phyloP scores from a whole-genome alignment of 64 coral and sea anemone species.

The Actinia tenebrosa region DNA sequence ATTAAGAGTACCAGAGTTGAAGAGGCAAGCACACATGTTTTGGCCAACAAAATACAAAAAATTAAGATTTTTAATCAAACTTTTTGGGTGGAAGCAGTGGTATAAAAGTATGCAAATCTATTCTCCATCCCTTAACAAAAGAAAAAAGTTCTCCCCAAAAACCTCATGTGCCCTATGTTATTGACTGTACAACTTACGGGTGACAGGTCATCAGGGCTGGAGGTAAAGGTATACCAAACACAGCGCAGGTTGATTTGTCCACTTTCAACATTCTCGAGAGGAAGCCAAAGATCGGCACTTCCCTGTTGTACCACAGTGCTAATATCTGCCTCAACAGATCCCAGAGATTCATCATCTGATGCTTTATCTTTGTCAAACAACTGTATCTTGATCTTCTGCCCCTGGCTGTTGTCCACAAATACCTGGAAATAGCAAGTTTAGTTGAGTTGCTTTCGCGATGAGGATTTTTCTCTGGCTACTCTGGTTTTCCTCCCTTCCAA shows the following conservation, averaged over 20 bases:
- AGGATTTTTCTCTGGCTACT: no score
- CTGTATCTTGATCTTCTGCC: constrained; percentile 89
- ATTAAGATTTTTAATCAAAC: no score
- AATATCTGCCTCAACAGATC: constrained; percentile 89
- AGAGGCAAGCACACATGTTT: no score
- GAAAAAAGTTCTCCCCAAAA: no score
- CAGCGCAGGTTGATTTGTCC: constrained; percentile 88
- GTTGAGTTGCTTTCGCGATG: background rate
- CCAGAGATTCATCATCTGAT: constrained; percentile 85
- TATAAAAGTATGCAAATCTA: no score
- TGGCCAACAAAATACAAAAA: no score
- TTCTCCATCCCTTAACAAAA: no score
- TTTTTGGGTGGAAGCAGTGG: no score
- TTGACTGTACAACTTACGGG: constrained; percentile 41
- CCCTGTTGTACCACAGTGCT: constrained; percentile 87
- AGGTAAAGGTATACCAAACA: constrained; percentile 78
- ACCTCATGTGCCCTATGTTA: no score
- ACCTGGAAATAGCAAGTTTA: constrained; percentile 26
- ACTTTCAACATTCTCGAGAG: constrained; percentile 81
- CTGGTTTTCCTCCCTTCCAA: background rate
- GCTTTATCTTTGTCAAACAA: constrained; percentile 88
- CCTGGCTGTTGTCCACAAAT: constrained; percentile 86
- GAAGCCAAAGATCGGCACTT: constrained; percentile 91
- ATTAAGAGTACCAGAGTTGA: no score
- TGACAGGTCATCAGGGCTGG: constrained; percentile 78